phyloP scores from a whole-genome alignment of 2,888 invertebrate genomes.

The Helobdella robusta region DNA sequence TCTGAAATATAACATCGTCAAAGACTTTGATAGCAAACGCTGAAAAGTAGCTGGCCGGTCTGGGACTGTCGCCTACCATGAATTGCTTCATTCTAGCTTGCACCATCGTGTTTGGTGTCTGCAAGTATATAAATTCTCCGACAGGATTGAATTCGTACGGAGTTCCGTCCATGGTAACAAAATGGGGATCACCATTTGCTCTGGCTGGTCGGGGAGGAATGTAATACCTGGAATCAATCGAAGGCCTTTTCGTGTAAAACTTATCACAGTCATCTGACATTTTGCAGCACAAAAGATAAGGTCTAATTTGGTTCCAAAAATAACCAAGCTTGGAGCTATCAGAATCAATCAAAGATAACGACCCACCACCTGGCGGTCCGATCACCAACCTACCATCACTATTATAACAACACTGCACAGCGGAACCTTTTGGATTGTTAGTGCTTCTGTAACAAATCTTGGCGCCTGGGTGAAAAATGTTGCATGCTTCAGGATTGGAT shows the following conservation, averaged over 20 bases:
- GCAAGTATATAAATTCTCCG: slow-evolving; percentile 25
- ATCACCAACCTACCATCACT: background rate
- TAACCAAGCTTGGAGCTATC: background rate
- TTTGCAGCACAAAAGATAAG: slow-evolving; percentile 12
- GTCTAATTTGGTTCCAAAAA: slow-evolving; percentile 7
- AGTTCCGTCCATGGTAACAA: slow-evolving; percentile 21
- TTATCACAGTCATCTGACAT: background rate
- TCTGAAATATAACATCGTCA: slow-evolving; percentile 12
- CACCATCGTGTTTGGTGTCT: background rate
- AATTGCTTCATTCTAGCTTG: slow-evolving; percentile 24
- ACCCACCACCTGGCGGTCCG: slow-evolving; percentile 19
- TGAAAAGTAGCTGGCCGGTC: slow-evolving; percentile 21
- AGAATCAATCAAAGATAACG: slow-evolving; percentile 14
- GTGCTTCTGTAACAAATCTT: slow-evolving; percentile 23
- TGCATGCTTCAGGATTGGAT: background rate
- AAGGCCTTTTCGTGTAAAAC: slow-evolving; percentile 24
- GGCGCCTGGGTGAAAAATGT: slow-evolving; percentile 11
- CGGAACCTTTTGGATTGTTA: background rate
- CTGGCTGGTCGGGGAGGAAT: slow-evolving; percentile 6
- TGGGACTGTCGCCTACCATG: background rate
- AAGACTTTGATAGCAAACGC: slow-evolving; percentile 20
- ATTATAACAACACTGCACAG: slow-evolving; percentile 24
- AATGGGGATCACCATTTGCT: slow-evolving; percentile 24
- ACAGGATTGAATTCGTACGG: slow-evolving; percentile 23
- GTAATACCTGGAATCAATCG: slow-evolving; percentile 16